Evolutionary conservation across 2,888 invertebrate genomes (phyloP).

Genomic region (Onthophagus sagittarius): DNA sequence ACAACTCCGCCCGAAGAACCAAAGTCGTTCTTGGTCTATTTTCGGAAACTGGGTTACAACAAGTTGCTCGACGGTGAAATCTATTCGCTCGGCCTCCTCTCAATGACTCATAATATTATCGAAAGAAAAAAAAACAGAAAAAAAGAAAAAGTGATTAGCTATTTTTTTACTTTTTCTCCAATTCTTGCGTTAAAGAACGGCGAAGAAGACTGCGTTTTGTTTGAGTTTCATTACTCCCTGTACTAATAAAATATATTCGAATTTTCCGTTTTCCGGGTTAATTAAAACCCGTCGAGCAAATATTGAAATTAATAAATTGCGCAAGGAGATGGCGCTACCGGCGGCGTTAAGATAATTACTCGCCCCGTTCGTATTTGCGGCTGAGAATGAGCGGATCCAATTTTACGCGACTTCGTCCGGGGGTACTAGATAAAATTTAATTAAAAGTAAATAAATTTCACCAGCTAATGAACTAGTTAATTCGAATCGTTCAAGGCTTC

Average conservation of each 20-base stretch:
- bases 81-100: no score
- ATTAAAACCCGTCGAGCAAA: constrained; percentile 19
- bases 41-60: not conserved
- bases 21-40: not conserved
- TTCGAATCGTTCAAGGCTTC: constrained; percentile 29
- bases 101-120: no score
- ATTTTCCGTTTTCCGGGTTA: constrained; percentile 3
- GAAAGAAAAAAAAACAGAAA: no score
- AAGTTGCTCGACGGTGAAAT: not conserved
- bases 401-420: constrained; percentile 29
- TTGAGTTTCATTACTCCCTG: not conserved
- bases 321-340: not conserved
- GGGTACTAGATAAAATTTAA: constrained; percentile 39
- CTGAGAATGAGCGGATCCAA: constrained; percentile 35
- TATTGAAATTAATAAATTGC: constrained; percentile 24
- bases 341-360: constrained; percentile 28
- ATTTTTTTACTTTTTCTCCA: no score
- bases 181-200: not conserved
- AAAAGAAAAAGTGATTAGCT: no score
- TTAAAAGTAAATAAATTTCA: constrained; percentile 41
- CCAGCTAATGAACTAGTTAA: constrained; percentile 39
- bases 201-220: not conserved
- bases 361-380: constrained; percentile 32
- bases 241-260: not conserved
- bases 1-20: not conserved